Percentiles rank a stretch among this genome's conserved stretches.
Evolutionary conservation across 2,888 invertebrate species (phyloP).

Genomic region (Pyrrhia umbra): DNA sequence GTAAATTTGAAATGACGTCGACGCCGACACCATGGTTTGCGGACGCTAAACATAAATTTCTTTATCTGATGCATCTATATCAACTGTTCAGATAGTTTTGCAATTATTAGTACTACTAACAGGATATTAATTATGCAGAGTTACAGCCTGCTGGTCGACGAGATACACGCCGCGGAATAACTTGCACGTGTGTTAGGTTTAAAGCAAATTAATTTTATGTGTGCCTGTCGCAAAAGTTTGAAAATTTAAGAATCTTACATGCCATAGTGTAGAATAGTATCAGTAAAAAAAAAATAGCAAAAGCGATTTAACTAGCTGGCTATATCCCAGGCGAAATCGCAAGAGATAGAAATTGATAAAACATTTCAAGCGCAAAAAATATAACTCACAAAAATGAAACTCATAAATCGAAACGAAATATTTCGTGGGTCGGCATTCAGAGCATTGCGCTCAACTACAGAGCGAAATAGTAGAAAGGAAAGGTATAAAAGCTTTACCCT

Average conservation of each 20-base stretch:
- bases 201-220: not conserved
- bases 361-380: conserved; percentile 76
- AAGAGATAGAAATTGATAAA: conserved; percentile 73
- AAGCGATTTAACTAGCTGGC: conserved; percentile 16
- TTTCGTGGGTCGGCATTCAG: conserved; percentile 83
- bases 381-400: conserved; percentile 81
- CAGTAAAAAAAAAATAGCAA: conserved; percentile 35
- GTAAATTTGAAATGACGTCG: conserved; percentile 74
- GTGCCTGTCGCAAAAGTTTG: not conserved
- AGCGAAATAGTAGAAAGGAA: conserved; percentile 86
- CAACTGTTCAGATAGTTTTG: conserved; percentile 55
- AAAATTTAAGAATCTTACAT: conserved; percentile 3
- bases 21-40: conserved; percentile 63
- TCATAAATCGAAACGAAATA: conserved; percentile 87
- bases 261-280: not conserved
- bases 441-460: conserved; percentile 83
- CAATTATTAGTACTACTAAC: conserved; percentile 23
- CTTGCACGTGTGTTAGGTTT: not conserved
- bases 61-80: conserved; percentile 66
- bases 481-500: conserved; percentile 89
- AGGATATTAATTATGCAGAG: conserved; percentile 16
- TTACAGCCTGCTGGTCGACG: not conserved
- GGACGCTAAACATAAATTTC: conserved; percentile 66
- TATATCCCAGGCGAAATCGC: conserved; percentile 35
- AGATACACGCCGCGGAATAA: not conserved